phyloP scores from a whole-genome alignment of 2,113 vertebrate genomes.

The Rhadina sibilatrix region DNA sequence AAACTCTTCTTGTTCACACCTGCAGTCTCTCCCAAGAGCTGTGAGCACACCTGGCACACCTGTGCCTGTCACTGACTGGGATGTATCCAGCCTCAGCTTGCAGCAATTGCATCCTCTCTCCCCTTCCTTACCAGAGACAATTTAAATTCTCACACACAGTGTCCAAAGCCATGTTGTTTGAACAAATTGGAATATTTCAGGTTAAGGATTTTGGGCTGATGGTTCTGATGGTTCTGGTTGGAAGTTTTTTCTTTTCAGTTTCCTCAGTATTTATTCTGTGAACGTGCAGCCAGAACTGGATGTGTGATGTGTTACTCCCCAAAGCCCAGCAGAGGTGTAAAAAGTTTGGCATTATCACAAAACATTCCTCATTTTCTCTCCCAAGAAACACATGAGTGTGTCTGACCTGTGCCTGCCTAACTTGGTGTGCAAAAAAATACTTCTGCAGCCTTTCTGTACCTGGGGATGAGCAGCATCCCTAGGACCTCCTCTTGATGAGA shows the following conservation, averaged over 20 bases:
- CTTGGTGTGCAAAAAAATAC: background rate
- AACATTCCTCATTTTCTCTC: background rate
- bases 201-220: background rate
- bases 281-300: background rate
- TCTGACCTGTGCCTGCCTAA: background rate
- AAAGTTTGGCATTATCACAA: fast-evolving
- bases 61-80: background rate
- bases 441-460: background rate
- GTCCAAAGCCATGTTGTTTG: background rate
- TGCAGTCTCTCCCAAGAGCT: background rate
- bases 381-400: background rate
- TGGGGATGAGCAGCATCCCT: background rate
- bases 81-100: background rate
- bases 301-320: background rate
- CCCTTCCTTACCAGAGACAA: background rate
- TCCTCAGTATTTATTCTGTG: background rate
- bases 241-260: background rate
- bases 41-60: background rate
- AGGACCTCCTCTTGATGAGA: background rate
- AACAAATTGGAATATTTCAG: background rate
- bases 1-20: background rate
- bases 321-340: background rate
- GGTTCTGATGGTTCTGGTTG: background rate
- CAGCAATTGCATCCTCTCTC: background rate
- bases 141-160: background rate